Conservation (phyloP, 2,797 vertebrate genomes). For the Cirrhinus molitorella region DNA sequence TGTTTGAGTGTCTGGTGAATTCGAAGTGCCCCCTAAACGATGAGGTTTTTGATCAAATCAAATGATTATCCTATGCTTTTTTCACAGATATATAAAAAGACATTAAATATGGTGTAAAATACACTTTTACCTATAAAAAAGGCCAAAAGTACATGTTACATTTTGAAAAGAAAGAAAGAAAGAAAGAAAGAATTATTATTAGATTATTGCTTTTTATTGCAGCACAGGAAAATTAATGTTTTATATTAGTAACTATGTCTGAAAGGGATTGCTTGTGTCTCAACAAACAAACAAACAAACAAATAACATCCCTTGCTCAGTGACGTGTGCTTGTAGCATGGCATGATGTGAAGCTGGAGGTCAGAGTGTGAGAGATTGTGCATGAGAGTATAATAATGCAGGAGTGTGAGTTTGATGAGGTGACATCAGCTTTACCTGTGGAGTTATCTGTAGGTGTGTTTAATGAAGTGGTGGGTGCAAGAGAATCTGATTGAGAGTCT, state of each 20-base stretch:
- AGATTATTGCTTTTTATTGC: neutral
- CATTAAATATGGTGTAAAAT: neutral
- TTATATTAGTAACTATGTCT: no score
- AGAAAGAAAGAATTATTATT: no score
- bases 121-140: no score
- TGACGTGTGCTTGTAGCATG: neutral
- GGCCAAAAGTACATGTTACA: no score
- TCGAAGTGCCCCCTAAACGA: no score
- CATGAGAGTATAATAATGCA: conserved; percentile 25
- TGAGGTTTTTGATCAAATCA: no score
- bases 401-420: neutral
- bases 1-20: no score
- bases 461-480: rapidly evolving
- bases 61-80: no score
- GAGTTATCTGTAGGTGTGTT: rapidly evolving
- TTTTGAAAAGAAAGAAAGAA: no score
- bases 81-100: neutral
- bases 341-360: neutral
- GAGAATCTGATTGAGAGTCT: rapidly evolving
- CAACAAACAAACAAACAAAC: neutral
- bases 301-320: neutral
- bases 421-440: neutral
- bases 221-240: neutral
- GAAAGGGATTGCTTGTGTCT: neutral
- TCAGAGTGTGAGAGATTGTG: conserved; percentile 13